Evolutionary conservation across 2,797 vertebrate genomes (phyloP).

Genomic region (Apodemus agrarius): DNA sequence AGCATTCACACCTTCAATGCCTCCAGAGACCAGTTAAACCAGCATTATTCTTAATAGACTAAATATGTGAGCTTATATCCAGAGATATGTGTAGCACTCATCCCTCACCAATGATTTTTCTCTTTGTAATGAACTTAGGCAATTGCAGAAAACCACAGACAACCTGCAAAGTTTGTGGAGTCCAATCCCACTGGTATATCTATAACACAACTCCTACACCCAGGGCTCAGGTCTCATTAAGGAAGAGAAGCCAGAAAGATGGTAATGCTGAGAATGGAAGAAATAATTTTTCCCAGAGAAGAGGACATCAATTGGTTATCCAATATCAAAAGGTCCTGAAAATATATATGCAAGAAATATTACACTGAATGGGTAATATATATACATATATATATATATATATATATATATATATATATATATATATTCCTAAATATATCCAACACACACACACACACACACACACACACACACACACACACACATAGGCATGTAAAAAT

Average conservation of each 20-base stretch:
- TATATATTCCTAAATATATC: too few species aligned
- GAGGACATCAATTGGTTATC: background rate
- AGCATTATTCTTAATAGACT: background rate
- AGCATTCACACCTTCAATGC: background rate
- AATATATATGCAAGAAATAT: background rate
- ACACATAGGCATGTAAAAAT: background rate
- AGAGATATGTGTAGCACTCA: background rate
- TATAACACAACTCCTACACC: background rate
- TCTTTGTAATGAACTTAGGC: background rate
- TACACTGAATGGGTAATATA: background rate
- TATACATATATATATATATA: too few species aligned
- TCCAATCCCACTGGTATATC: background rate
- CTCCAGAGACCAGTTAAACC: background rate
- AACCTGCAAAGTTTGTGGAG: background rate
- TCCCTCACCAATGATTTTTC: background rate
- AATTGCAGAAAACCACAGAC: background rate
- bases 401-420: too few species aligned
- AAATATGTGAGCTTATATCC: background rate
- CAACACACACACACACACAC: too few species aligned
- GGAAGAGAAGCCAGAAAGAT: background rate
- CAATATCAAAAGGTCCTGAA: background rate
- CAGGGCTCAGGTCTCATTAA: background rate
- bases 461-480: background rate
- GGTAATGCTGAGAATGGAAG: too few species aligned
- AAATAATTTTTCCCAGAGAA: background rate